Conservation (phyloP, 2,888 invertebrate species). For the Acleris literana region DNA sequence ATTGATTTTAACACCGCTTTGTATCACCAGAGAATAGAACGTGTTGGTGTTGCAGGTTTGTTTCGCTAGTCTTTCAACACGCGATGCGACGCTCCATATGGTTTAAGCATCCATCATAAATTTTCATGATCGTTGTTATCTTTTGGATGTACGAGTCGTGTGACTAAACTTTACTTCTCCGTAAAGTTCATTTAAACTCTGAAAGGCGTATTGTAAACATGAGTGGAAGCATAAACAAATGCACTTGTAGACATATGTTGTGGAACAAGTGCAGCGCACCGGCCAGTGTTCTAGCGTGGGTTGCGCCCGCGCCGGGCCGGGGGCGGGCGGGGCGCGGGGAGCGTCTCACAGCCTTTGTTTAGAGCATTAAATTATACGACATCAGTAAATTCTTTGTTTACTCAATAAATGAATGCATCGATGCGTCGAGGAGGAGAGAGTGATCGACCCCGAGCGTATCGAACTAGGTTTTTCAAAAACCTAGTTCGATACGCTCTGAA, state of each 20-base stretch:
- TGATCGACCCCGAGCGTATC: constrained; percentile 60
- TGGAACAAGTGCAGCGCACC: constrained; percentile 74
- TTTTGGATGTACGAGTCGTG: constrained; percentile 40
- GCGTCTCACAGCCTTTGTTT: constrained; percentile 76
- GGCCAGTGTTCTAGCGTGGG: constrained; percentile 47
- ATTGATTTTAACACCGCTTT: constrained; percentile 77
- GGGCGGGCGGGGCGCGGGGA: constrained; percentile 39
- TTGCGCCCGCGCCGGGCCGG: constrained; percentile 38
- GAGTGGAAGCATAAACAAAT: constrained; percentile 70
- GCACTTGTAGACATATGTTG: constrained; percentile 72
- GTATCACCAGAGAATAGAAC: constrained; percentile 43
- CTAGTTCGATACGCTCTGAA: too few relatives aligned
- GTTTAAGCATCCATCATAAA: constrained; percentile 15
- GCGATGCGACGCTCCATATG: constrained; percentile 46
- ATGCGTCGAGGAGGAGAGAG: constrained; percentile 56
- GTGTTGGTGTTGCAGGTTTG: constrained; percentile 32
- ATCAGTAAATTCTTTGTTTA: constrained; percentile 81
- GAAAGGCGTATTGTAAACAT: constrained; percentile 66
- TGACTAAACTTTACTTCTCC: constrained; percentile 56
- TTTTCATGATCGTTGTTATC: constrained; percentile 46
- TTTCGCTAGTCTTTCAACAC: constrained; percentile 43
- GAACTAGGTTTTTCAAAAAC: constrained; percentile 43
- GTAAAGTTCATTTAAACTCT: constrained; percentile 62
- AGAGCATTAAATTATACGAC: constrained; percentile 82
- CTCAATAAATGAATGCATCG: constrained; percentile 72